phyloP scores from a whole-genome alignment of 2,888 invertebrate species.

The Beris chalybata region DNA sequence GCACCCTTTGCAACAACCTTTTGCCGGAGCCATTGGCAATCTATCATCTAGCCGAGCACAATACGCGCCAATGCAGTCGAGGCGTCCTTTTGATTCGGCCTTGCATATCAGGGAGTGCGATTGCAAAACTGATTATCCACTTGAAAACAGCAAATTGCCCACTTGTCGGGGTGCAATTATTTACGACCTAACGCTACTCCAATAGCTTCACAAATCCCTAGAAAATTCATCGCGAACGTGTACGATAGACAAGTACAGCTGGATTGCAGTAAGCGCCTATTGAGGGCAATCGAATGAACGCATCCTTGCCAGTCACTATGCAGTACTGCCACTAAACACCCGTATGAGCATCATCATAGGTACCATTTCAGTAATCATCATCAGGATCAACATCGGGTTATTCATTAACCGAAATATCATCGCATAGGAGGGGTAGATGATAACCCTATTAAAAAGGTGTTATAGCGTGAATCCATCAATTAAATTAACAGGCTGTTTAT shows the following conservation, averaged over 20 bases:
- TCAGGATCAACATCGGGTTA: slow-evolving; percentile 36
- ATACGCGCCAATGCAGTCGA: too few species aligned
- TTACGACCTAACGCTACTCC: slow-evolving; percentile 30
- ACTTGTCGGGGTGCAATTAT: slow-evolving; percentile 31
- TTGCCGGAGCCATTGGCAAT: too few species aligned
- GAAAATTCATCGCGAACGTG: slow-evolving; percentile 22
- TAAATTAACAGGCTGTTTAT: slow-evolving; percentile 43
- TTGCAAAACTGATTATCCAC: slow-evolving; percentile 32
- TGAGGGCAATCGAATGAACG: slow-evolving; percentile 32
- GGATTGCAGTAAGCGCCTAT: slow-evolving; percentile 20
- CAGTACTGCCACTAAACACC: not conserved
- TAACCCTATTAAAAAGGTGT: slow-evolving; percentile 46
- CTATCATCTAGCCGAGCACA: too few species aligned
- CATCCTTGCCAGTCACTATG: slow-evolving; percentile 22
- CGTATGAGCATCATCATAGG: slow-evolving; percentile 23
- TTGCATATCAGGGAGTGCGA: slow-evolving; percentile 19
- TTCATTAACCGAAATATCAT: slow-evolving; percentile 39
- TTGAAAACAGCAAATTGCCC: slow-evolving; percentile 32
- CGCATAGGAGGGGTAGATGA: slow-evolving; percentile 35
- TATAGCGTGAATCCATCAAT: slow-evolving; percentile 45
- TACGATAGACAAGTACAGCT: slow-evolving; percentile 14
- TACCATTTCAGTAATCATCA: slow-evolving; percentile 19
- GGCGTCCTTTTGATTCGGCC: not conserved
- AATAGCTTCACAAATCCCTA: slow-evolving; percentile 21
- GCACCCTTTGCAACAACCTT: too few species aligned